Percentiles rank a stretch among this genome's conserved stretches.
phyloP scores from a whole-genome alignment of 2,797 vertebrate genomes.

The Periophthalmus magnuspinnatus region DNA sequence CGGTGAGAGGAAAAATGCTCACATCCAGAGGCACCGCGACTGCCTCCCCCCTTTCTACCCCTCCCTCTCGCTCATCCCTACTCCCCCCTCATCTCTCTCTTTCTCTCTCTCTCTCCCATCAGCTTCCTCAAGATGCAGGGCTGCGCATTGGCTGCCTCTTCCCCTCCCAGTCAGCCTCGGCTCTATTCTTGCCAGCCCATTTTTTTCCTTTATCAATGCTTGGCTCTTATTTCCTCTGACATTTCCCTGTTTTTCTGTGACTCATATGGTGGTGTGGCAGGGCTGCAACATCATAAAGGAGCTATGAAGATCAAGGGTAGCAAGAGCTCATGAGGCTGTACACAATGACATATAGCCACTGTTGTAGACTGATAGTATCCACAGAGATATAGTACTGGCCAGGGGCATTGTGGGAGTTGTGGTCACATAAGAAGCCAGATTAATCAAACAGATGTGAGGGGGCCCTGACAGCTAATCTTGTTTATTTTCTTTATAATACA shows the following conservation, averaged over 20 bases:
- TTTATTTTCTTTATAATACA: slow-evolving; percentile 39
- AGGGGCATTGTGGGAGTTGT: slow-evolving; percentile 11
- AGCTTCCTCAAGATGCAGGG: slow-evolving; percentile 73
- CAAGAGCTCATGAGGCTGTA: slow-evolving; percentile 30
- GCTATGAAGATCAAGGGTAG: slow-evolving; percentile 23
- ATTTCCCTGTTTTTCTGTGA: slow-evolving; percentile 58
- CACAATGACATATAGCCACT: slow-evolving; percentile 30
- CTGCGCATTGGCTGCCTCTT: slow-evolving; percentile 77
- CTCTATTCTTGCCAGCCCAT: slow-evolving; percentile 46
- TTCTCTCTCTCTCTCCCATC: slow-evolving; percentile 36
- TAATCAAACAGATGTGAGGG: slow-evolving; percentile 43
- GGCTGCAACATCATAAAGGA: slow-evolving; percentile 10
- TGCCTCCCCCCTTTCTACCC: slow-evolving; percentile 60
- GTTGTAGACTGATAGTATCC: slow-evolving; percentile 9
- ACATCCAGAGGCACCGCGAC: slow-evolving; percentile 74
- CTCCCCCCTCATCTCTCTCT: slow-evolving; percentile 20
- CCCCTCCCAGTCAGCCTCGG: slow-evolving; percentile 63
- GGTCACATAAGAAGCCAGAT: slow-evolving; percentile 37
- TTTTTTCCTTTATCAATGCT: slow-evolving; percentile 56
- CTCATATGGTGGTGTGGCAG: slow-evolving; percentile 39
- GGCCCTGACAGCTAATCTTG: slow-evolving; percentile 65
- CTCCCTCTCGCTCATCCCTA: slow-evolving; percentile 64
- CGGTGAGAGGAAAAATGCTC: slow-evolving; percentile 57
- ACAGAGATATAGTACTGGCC: slow-evolving; percentile 27
- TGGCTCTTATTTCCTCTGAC: slow-evolving; percentile 48